Evolutionary conservation across 2,113 vertebrate genomes (phyloP).

Genomic region (Callionymus lyra): DNA sequence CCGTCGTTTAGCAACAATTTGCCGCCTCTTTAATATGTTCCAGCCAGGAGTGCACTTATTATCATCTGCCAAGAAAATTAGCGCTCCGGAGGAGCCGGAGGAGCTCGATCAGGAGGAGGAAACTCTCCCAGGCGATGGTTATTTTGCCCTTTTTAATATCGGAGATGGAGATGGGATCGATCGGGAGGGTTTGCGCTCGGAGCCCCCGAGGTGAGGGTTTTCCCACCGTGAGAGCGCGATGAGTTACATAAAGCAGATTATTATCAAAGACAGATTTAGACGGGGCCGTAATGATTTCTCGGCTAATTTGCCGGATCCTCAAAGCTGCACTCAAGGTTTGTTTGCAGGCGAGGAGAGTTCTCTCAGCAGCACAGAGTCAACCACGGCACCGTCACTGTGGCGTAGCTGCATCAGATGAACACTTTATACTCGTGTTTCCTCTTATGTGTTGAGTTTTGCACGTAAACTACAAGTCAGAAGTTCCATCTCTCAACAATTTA

Average conservation of each 20-base stretch:
- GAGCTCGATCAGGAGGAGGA: conserved; percentile 20
- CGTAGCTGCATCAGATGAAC: too few species aligned
- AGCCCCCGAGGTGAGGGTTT: conserved; percentile 42
- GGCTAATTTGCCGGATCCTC: conserved; percentile 16
- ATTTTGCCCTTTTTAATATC: conserved; percentile 45
- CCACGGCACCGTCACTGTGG: too few species aligned
- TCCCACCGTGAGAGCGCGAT: conserved; percentile 38
- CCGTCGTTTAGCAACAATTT: not conserved
- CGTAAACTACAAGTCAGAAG: too few species aligned
- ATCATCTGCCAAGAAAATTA: conserved; percentile 20
- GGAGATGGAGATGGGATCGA: conserved; percentile 44
- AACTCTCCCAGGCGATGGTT: conserved; percentile 22
- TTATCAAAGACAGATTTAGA: conserved; percentile 31
- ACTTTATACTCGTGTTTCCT: too few species aligned
- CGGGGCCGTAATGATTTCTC: conserved; percentile 28
- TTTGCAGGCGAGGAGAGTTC: not conserved
- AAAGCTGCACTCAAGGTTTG: conserved; percentile 8
- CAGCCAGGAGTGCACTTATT: conserved; percentile 25
- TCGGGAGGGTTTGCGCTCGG: conserved; percentile 21
- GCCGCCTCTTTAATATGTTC: conserved; percentile 31
- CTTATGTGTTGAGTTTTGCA: too few species aligned
- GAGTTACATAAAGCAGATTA: conserved; percentile 41
- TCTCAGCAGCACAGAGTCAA: too few species aligned
- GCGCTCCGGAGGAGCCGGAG: conserved; percentile 16
- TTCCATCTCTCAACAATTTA: too few species aligned